phyloP scores from a whole-genome alignment of 2,113 vertebrate genomes.

The Malurus melanocephalus region DNA sequence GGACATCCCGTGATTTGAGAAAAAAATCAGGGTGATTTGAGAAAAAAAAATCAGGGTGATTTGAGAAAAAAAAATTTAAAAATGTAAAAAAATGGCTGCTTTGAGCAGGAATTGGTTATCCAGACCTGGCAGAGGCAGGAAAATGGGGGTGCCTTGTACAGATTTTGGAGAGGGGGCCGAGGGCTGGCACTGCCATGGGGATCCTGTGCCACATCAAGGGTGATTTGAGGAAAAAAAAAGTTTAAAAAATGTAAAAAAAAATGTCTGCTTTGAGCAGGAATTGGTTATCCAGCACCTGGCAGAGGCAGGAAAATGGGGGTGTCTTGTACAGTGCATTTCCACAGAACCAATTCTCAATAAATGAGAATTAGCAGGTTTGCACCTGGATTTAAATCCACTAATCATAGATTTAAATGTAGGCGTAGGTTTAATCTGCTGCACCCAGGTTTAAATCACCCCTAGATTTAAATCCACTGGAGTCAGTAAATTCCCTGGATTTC shows the following conservation, averaged over 20 bases:
- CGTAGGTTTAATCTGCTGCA: rapidly evolving
- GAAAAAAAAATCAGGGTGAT: neutral
- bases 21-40: no score
- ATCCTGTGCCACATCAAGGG: neutral
- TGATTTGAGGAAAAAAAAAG: neutral
- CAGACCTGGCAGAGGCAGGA: neutral
- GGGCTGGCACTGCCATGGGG: rapidly evolving
- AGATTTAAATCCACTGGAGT: neutral
- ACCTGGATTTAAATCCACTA: rapidly evolving
- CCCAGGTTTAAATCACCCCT: neutral
- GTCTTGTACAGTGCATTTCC: neutral
- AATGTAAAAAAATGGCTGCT: neutral
- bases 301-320: conserved; percentile 13
- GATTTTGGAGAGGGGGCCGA: no score
- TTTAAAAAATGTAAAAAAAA: no score
- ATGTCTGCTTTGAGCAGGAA: neutral
- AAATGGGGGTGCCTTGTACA: neutral
- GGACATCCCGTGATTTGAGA: neutral
- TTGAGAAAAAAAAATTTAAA: neutral
- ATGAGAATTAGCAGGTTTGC: rapidly evolving
- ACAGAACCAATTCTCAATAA: rapidly evolving
- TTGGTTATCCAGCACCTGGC: neutral
- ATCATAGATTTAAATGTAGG: rapidly evolving
- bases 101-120: neutral
- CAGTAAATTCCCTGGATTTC: no score